A percentile compares a stretch with the other conserved stretches of the same genome.
Evolutionary conservation across 2,113 vertebrate genomes (phyloP).

Genomic region (Andinoacara biseriatus): DNA sequence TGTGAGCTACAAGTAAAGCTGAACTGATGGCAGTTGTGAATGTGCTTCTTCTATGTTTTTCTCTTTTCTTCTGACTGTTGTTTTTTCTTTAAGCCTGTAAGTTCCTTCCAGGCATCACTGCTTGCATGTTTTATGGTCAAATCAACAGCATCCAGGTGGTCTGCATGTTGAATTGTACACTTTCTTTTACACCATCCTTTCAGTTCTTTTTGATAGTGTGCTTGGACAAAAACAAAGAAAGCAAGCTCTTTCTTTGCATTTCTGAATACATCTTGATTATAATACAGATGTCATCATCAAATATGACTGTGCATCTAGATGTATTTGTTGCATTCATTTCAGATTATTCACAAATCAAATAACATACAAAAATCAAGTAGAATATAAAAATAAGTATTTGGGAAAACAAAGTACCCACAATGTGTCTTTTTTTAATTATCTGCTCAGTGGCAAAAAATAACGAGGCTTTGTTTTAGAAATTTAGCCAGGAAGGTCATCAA

Average conservation of each 20-base stretch:
- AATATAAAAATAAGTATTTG: too few relatives aligned
- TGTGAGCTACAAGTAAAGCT: conserved; percentile 22
- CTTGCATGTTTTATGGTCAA: conserved; percentile 18
- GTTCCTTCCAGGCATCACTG: conserved; percentile 27
- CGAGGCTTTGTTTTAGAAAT: conserved; percentile 19
- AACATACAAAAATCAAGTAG: too few relatives aligned
- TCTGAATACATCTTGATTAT: neutral
- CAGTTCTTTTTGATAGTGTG: neutral
- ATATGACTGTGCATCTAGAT: too few relatives aligned
- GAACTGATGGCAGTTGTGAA: neutral
- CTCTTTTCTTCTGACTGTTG: neutral
- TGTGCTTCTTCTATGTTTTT: neutral
- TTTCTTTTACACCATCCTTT: neutral
- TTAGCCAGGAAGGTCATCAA: conserved; percentile 3
- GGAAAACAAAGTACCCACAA: neutral
- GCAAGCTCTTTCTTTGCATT: neutral
- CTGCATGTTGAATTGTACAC: neutral
- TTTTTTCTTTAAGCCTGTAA: conserved; percentile 18
- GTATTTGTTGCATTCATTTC: too few relatives aligned
- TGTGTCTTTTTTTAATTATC: conserved; percentile 30
- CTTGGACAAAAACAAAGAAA: neutral
- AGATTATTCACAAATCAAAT: neutral
- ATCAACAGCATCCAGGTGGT: conserved; percentile 15
- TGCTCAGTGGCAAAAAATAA: conserved; percentile 28
- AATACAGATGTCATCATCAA: neutral